These are phyloP conservation scores for Megalops atlanticus DNA, from an alignment of 2,113 vertebrate genomes.

Conservation along the genomic window DNA sequence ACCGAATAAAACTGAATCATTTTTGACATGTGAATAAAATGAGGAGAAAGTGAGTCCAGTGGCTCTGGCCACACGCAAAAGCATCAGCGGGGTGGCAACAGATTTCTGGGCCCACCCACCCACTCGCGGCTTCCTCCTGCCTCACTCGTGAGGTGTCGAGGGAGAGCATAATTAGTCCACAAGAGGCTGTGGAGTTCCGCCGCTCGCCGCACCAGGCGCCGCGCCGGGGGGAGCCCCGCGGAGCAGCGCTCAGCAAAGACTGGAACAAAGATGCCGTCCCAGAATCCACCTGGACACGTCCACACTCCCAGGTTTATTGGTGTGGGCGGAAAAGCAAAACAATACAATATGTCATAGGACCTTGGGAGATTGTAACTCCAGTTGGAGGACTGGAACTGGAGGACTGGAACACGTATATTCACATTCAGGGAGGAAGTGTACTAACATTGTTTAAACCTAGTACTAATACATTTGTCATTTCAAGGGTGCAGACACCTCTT, in stretches of 20 bases:
- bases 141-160: constrained; percentile 42
- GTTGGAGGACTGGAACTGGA: constrained; percentile 45
- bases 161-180: constrained; percentile 66
- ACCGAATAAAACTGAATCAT: too few relatives aligned
- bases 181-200: constrained; percentile 38
- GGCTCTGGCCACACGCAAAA: too few relatives aligned
- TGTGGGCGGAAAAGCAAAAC: constrained; percentile 21
- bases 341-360: constrained; percentile 21
- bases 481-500: too few relatives aligned
- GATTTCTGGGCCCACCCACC: constrained; percentile 1
- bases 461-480: too few relatives aligned
- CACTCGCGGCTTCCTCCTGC: constrained; percentile 26
- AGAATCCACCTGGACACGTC: constrained; percentile 41
- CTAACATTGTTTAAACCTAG: too few relatives aligned
- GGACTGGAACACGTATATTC: too few relatives aligned
- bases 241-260: background rate
- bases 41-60: too few relatives aligned
- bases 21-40: too few relatives aligned
- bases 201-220: constrained; percentile 26
- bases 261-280: constrained; percentile 56
- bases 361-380: constrained; percentile 40
- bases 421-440: too few relatives aligned
- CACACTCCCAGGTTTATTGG: constrained; percentile 45
- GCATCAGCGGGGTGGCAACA: constrained; percentile 12
- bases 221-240: constrained; percentile 24